phyloP scores from a whole-genome alignment of 2,113 vertebrate species.

The Gadus macrocephalus region DNA sequence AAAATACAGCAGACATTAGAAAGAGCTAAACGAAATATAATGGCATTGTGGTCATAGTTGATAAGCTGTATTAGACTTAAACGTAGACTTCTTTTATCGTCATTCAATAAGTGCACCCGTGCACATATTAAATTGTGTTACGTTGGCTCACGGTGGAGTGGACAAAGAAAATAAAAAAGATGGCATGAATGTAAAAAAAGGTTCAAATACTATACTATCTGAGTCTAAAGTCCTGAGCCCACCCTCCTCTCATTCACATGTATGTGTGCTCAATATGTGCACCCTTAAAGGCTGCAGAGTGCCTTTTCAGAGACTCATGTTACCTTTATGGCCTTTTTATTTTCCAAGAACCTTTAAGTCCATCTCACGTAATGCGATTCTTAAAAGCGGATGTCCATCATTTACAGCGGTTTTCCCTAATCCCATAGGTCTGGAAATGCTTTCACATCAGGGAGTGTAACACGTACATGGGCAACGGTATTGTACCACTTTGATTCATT shows the following conservation, averaged over 20 bases:
- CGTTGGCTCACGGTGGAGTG: too few species aligned
- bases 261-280: slow-evolving; percentile 38
- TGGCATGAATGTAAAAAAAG: too few species aligned
- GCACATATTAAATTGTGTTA: too few species aligned
- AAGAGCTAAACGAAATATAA: slow-evolving; percentile 8
- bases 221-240: slow-evolving; percentile 11
- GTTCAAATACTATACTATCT: not conserved
- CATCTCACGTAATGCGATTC: slow-evolving; percentile 56
- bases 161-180: too few species aligned
- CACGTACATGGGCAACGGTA: not conserved
- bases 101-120: too few species aligned
- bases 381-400: slow-evolving; percentile 32
- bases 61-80: too few species aligned
- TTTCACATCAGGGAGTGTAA: not conserved
- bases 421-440: not conserved
- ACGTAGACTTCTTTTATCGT: too few species aligned
- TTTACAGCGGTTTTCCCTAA: not conserved
- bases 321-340: slow-evolving; percentile 59
- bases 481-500: not conserved
- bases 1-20: slow-evolving; percentile 36
- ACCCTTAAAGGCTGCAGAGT: slow-evolving; percentile 32
- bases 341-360: slow-evolving; percentile 37
- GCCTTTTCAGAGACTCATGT: slow-evolving; percentile 53
- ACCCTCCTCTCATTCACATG: slow-evolving; percentile 3
- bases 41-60: too few species aligned